Evolutionary conservation across 1,140 invertebrate species (phyloP).

Genomic region (Potamilus streckersoni): DNA sequence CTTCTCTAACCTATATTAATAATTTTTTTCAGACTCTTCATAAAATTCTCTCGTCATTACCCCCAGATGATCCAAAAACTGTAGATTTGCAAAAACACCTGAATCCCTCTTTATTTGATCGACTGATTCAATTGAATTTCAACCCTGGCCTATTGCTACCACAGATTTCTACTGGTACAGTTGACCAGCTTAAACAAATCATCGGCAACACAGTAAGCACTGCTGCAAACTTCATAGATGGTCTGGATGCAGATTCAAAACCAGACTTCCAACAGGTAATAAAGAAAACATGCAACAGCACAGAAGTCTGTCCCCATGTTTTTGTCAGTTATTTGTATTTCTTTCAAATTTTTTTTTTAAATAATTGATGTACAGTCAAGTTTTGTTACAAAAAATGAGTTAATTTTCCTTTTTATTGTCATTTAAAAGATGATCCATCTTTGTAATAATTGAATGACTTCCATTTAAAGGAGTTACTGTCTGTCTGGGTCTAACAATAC

Average conservation of each 20-base stretch:
- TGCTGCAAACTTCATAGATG: constrained; percentile 40
- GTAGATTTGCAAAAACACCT: constrained; percentile 31
- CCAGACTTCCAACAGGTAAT: constrained; percentile 18
- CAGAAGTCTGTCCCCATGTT: too few species aligned
- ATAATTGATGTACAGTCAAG: too few species aligned
- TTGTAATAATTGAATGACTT: too few species aligned
- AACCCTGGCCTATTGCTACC: constrained; percentile 36
- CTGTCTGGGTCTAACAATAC: too few species aligned
- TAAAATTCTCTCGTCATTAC: constrained; percentile 48
- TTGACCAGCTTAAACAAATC: constrained; percentile 42
- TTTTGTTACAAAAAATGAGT: too few species aligned
- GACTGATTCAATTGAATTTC: constrained; percentile 48
- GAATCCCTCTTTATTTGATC: constrained; percentile 42
- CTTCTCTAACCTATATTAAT: background rate
- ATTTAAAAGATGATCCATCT: too few species aligned
- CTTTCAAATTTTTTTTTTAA: too few species aligned
- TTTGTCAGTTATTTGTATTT: too few species aligned
- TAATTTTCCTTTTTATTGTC: too few species aligned
- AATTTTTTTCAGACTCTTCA: constrained; percentile 47
- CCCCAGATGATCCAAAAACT: constrained; percentile 48
- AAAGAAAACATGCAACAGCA: background rate
- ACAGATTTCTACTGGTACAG: constrained; percentile 34
- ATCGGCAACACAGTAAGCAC: constrained; percentile 45
- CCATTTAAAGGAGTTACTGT: too few species aligned
- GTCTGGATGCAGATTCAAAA: constrained; percentile 8